A percentile compares a stretch with the other conserved stretches of the same genome.
Conservation (phyloP, 2,888 invertebrate genomes). For the Tethea ocularis region DNA sequence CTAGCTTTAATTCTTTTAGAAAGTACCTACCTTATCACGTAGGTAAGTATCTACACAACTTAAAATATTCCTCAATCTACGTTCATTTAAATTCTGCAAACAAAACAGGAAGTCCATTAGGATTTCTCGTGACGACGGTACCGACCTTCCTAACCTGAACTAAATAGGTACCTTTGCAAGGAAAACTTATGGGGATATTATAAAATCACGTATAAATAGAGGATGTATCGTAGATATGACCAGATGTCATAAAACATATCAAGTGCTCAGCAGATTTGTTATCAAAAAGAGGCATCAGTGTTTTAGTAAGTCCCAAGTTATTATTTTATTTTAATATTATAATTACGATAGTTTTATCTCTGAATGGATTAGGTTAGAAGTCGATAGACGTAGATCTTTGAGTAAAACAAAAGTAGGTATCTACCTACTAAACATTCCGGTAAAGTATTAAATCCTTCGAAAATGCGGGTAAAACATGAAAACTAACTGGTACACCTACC, state of each 20-base stretch:
- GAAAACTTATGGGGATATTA: conserved; percentile 11
- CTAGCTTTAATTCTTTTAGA: too few relatives aligned
- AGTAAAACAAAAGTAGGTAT: too few relatives aligned
- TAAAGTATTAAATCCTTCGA: too few relatives aligned
- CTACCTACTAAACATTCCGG: too few relatives aligned
- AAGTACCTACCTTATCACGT: too few relatives aligned
- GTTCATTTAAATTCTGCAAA: conserved; percentile 22
- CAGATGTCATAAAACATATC: conserved; percentile 4
- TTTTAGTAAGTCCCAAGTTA: neutral
- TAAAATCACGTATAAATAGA: neutral
- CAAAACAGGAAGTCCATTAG: conserved; percentile 20
- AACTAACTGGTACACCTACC: too few relatives aligned
- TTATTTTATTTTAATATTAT: too few relatives aligned
- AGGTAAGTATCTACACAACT: neutral
- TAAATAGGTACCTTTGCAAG: conserved; percentile 14
- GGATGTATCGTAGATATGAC: neutral
- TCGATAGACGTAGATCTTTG: too few relatives aligned
- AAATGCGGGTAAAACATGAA: too few relatives aligned
- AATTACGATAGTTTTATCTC: too few relatives aligned
- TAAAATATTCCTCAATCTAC: conserved; percentile 7
- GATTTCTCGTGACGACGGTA: conserved; percentile 20
- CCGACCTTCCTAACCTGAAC: conserved; percentile 18
- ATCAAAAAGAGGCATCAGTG: neutral
- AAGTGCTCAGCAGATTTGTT: neutral
- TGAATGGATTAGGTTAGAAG: too few relatives aligned